phyloP scores from a whole-genome alignment of 2,797 vertebrate genomes.

The Crotalus adamanteus region DNA sequence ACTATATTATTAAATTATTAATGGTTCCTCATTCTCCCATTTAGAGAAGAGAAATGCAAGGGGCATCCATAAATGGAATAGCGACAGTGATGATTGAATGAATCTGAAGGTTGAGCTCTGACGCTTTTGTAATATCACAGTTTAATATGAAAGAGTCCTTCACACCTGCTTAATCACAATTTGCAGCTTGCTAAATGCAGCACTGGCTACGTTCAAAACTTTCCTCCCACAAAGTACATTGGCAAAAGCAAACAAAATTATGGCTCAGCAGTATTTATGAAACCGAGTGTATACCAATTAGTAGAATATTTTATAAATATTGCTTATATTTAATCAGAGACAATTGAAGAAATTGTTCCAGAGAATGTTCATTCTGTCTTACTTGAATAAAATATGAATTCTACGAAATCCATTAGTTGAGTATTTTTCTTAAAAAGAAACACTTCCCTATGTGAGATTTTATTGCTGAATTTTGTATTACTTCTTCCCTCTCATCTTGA shows the following conservation, averaged over 20 bases:
- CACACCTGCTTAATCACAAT: not conserved
- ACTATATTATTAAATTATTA: not conserved
- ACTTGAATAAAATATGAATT: not conserved
- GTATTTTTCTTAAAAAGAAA: not conserved
- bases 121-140: not conserved
- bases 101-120: not conserved
- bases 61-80: not conserved
- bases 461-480: slow-evolving; percentile 9
- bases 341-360: slow-evolving; percentile 1
- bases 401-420: not conserved
- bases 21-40: not conserved
- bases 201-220: not conserved
- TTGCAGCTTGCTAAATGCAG: not conserved
- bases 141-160: not conserved
- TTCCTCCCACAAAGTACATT: not conserved
- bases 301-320: slow-evolving; percentile 22
- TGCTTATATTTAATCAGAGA: not conserved
- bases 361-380: not conserved
- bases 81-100: not conserved
- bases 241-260: not conserved
- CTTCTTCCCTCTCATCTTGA: not conserved
- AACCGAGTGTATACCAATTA: not conserved
- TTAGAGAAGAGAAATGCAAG: not conserved
- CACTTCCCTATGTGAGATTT: not conserved
- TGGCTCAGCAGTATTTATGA: not conserved